Conservation (phyloP, 2,888 invertebrate genomes). For the Meganola albula region DNA sequence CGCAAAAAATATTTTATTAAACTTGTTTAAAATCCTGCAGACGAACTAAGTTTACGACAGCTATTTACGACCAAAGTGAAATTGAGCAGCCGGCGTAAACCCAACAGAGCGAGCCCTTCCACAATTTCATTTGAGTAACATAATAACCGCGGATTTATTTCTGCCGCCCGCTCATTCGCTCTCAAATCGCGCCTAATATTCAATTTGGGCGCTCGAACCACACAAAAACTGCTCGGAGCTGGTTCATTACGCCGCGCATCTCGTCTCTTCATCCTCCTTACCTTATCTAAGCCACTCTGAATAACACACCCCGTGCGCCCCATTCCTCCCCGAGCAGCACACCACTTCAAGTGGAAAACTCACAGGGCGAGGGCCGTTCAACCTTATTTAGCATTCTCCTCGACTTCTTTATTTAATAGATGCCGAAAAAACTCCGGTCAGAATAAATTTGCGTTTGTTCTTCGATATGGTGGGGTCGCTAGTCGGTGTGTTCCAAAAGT, state of each 20-base stretch:
- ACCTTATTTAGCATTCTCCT: conserved; percentile 77
- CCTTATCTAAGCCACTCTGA: conserved; percentile 76
- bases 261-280: conserved; percentile 76
- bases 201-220: conserved; percentile 73
- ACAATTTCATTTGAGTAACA: conserved; percentile 74
- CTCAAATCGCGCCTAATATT: conserved; percentile 76
- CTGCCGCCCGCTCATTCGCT: conserved; percentile 71
- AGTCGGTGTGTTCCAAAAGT: conserved; percentile 58
- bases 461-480: conserved; percentile 57
- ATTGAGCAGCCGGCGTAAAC: conserved; percentile 62
- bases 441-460: conserved; percentile 74
- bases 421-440: conserved; percentile 67
- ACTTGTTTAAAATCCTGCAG: conserved; percentile 49
- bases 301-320: conserved; percentile 52
- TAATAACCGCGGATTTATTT: conserved; percentile 75
- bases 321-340: conserved; percentile 46
- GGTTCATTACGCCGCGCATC: conserved; percentile 76
- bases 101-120: conserved; percentile 60
- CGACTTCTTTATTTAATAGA: conserved; percentile 77
- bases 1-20: conserved; percentile 38
- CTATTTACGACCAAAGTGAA: conserved; percentile 65
- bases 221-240: conserved; percentile 74
- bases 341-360: conserved; percentile 75
- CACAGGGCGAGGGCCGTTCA: conserved; percentile 74
- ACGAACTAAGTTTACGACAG: conserved; percentile 58